Conservation (phyloP, 2,888 invertebrate species). For the Polydrusus cervinus region DNA sequence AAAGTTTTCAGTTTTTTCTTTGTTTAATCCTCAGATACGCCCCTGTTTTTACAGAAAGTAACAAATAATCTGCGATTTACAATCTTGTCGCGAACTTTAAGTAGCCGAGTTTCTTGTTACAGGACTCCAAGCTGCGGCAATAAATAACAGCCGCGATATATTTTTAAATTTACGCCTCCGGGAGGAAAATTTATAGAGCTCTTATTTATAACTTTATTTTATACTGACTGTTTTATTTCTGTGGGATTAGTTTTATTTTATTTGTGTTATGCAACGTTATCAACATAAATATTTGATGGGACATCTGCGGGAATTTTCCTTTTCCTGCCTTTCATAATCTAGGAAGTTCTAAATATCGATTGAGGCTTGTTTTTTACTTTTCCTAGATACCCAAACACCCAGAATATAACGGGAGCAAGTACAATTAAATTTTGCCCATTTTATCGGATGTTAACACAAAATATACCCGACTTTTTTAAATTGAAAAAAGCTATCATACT, state of each 20-base stretch:
- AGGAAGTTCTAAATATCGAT: too few species aligned
- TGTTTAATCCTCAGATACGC: not conserved
- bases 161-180: slow-evolving; percentile 55
- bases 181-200: slow-evolving; percentile 47
- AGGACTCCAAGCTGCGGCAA: slow-evolving; percentile 40
- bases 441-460: too few species aligned
- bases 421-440: too few species aligned
- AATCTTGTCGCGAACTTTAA: slow-evolving; percentile 56
- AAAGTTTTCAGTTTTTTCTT: too few species aligned
- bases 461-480: too few species aligned
- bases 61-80: slow-evolving; percentile 55
- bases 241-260: not conserved
- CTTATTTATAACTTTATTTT: slow-evolving; percentile 55
- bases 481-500: too few species aligned
- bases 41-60: slow-evolving; percentile 35
- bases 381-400: too few species aligned
- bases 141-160: slow-evolving; percentile 53
- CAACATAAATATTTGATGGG: not conserved
- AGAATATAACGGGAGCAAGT: too few species aligned
- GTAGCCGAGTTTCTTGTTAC: slow-evolving; percentile 54
- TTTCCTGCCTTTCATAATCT: not conserved
- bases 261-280: not conserved
- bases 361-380: too few species aligned
- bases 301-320: not conserved
- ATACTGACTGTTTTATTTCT: slow-evolving; percentile 32